Base-by-base conservation (phyloP, 1,140 invertebrate genomes). In the Danaus melanippus region DNA sequence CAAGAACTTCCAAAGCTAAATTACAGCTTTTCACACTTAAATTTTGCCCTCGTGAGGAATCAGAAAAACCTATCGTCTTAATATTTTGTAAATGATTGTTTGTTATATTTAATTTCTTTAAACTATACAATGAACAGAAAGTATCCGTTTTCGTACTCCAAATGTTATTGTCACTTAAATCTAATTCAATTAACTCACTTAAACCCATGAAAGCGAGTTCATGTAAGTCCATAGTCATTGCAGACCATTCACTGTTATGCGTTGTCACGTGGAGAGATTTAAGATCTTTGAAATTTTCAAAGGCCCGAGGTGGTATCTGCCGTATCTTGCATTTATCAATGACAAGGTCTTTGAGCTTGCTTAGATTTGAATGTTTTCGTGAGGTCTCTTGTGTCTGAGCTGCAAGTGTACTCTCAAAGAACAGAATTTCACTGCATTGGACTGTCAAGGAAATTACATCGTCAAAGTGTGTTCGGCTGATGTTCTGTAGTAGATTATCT, bases 301-400 rank as follows among this genome's bases (percentile, higher is more conserved):
- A 91, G 17, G 91, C 91, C 45, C 89, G 89, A 41, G 89, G 87
- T 9, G 93, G 92, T 59, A 96, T 87, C 70, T 91, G 89, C 9
- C 92, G 89, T 66, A 96, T 92, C 83, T 94, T 94, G 80, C 95
- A 96, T 67, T 91, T 90, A 66, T 95, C 93, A 56, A 96, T 89
- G 46, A 89, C 86, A 10, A 96, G 88, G 58, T 93, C 90, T 62
- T 90, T 86, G 42, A 96, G 83, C 49, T 91, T 84, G 10, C 71
- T 70, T 17, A 84, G 66, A 56, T 71, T 80, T 9, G 88, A 67
- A 62, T 84, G 64, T 89, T 82, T 84, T 43, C 69, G 71, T 7
- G 74, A 50, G 1, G 62, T 52, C 58, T 78, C 76, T 12, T 82
- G 77, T 0, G 79, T 58, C 15, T 81, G 77, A 49, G 80, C 74